Evolutionary conservation across 1,140 invertebrate species (phyloP), one percentile per base, ranked within the genome.

Genomic region (Theocolax elegans): DNA sequence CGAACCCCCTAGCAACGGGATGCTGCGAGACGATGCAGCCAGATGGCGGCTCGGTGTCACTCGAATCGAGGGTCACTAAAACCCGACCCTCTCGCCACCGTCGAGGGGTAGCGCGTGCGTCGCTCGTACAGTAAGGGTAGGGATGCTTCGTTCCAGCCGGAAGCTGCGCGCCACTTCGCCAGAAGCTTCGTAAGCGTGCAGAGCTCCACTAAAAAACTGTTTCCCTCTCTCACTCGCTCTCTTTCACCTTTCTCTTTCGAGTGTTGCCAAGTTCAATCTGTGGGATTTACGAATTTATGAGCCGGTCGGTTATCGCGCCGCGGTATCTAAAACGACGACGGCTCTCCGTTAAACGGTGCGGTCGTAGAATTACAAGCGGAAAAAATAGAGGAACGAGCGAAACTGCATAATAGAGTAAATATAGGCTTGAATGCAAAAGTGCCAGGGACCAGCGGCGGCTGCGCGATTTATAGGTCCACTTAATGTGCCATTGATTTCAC

Each of bases 341-440:
- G n/a, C n/a, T n/a, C n/a, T 81, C 76, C 79, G 79, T 82, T 81
- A 82, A 85, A 81, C 79, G 79, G 81, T 8, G 81, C 10, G 46
- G 7, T 10, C 8, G 1, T 1, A 6, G 19, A n/a, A 8, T 0
- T 8, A 17, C 10, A 60, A 17, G 9, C 1, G 59, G 27, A 48
- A 29, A 81, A 83, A 83, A 75, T 75, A 79, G 77, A 80, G 79
- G 80, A 77, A 79, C 81, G 83, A 83, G 80, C 75, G 76, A 75
- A 77, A 75, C 79, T 81, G 78, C 81, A 83, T 84, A 84, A 85
- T 86, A 84, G 84, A 84, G 82, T 85, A 85, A 85, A 85, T 84
- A 84, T 83, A 84, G 83, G 79, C 80, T 80, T 76, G 75, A 27
- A 38, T 29, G 13, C 19, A 17, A 29, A 10, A n/a, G 60, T n/a